phyloP scores from a whole-genome alignment of 2,888 invertebrate species.

The Acrobasis repandana region DNA sequence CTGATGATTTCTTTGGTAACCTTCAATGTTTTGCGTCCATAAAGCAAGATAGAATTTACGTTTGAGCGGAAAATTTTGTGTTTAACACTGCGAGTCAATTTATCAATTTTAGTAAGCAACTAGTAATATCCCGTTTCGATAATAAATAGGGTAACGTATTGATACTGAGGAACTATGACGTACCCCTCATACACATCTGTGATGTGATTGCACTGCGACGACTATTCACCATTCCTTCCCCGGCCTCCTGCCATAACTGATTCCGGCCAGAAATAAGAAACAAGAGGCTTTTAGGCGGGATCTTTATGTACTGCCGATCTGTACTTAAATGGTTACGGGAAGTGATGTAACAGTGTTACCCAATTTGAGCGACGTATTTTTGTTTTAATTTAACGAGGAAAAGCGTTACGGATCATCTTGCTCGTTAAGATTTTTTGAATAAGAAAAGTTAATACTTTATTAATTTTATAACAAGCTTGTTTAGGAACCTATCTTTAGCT shows the following conservation, averaged over 20 bases:
- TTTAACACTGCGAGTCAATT: no score
- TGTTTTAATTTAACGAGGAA: not conserved
- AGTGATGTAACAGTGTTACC: not conserved
- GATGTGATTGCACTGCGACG: not conserved
- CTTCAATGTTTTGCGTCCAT: no score
- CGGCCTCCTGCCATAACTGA: slow-evolving; percentile 2
- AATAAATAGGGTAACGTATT: no score
- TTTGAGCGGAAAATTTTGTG: no score
- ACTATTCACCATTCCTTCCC: not conserved
- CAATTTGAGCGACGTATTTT: not conserved
- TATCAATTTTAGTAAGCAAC: no score
- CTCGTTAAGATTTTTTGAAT: not conserved
- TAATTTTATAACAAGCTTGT: no score
- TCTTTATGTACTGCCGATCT: slow-evolving; percentile 1
- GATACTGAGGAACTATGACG: no score
- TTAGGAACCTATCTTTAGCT: no score
- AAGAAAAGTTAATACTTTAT: not conserved
- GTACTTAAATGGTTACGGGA: not conserved
- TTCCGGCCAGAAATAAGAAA: slow-evolving; percentile 11
- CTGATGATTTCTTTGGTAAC: no score
- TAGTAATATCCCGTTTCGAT: no score
- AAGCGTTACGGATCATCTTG: not conserved
- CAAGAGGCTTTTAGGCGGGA: slow-evolving; percentile 3
- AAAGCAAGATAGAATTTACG: no score
- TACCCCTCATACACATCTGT: not conserved